Evolutionary conservation across 53 echinoderm and acorn worm genomes (phyloP), one percentile per base, ranked within the genome.

Genomic region (Echinarachnius parma): DNA sequence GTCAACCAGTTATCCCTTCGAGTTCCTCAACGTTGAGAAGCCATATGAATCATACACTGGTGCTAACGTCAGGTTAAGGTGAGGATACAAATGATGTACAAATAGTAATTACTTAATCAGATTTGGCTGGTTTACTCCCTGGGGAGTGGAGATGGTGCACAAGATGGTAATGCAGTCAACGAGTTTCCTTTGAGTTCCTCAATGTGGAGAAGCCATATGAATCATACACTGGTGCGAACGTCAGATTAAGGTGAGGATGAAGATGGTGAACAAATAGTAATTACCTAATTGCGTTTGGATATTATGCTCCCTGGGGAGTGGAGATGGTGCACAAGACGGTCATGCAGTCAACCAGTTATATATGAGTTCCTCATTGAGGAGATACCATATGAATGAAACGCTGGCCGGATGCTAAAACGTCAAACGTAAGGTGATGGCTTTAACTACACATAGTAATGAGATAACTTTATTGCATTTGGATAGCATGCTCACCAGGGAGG

Each of bases 191-290:
- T 79, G 93, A 93, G 63, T 93, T 93, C 59, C 78, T 89, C 53
- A 89, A 93, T 37, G 93, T 93, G 2, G 93, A 93, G 78, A 93
- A 93, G 57, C 93, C 93, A 8, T 93, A 89, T 47, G 93, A 93
- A 66, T 93, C 89, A 1, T 89, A 89, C 79, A 89, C 93, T 32
- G 93, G 93, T 27, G 89, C 89, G 42, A 93, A 93, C 83, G 93
- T 93, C 4, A 83, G 86, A 60, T 89, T 93, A 83, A 83, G 93
- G 93, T 93, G 60, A 32, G 89, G 28, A 62, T 11, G 19, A n/a
- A n/a, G n/a, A n/a, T n/a, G n/a, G n/a, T n/a, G 42, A 14, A 14
- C 13, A 9, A 7, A 9, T 42, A 42, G 42, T 42, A 9, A 42
- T 9, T 9, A 7, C 42, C 13, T 14, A 42, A 42, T 42, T 14